Percentiles rank a stretch among this genome's conserved stretches.
phyloP scores from a whole-genome alignment of 1,140 invertebrate species.

The Potamilus streckersoni region DNA sequence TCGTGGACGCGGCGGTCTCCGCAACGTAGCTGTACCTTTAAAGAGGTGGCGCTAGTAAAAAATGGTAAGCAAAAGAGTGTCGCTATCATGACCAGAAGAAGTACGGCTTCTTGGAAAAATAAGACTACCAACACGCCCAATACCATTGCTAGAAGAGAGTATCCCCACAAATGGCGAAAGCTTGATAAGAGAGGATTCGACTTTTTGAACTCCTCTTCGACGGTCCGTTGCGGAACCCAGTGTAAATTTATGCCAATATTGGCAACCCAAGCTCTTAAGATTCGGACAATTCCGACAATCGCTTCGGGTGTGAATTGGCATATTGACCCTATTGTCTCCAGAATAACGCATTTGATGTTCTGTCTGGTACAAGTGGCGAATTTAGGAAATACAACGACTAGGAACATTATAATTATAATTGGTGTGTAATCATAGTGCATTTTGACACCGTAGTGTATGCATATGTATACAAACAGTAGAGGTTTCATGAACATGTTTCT shows the following conservation, averaged over 20 bases:
- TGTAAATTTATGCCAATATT: conserved; percentile 48
- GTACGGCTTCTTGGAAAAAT: conserved; percentile 32
- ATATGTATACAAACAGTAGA: conserved; percentile 15
- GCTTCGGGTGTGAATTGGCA: conserved; percentile 35
- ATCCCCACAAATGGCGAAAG: conserved; percentile 57
- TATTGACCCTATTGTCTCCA: conserved; percentile 21
- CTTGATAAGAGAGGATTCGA: conserved; percentile 57
- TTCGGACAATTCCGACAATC: conserved; percentile 54
- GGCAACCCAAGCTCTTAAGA: conserved; percentile 48
- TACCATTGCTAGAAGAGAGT: conserved; percentile 40
- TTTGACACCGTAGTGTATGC: conserved; percentile 16
- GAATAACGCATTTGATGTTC: conserved; percentile 15
- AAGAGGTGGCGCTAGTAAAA: conserved; percentile 36
- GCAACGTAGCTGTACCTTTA: too few species aligned
- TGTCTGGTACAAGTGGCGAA: conserved; percentile 20
- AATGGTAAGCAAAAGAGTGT: conserved; percentile 48
- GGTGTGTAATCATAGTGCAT: conserved; percentile 14
- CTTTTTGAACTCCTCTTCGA: conserved; percentile 58
- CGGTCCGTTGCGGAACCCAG: conserved; percentile 59
- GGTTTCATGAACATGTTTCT: conserved; percentile 36
- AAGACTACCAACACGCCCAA: conserved; percentile 37
- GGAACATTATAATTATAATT: conserved; percentile 22
- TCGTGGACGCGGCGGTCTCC: too few species aligned
- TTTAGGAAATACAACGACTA: conserved; percentile 26
- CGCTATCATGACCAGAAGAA: conserved; percentile 43